phyloP scores from a whole-genome alignment of 2,888 invertebrate species.

The Drosophila algonquin region DNA sequence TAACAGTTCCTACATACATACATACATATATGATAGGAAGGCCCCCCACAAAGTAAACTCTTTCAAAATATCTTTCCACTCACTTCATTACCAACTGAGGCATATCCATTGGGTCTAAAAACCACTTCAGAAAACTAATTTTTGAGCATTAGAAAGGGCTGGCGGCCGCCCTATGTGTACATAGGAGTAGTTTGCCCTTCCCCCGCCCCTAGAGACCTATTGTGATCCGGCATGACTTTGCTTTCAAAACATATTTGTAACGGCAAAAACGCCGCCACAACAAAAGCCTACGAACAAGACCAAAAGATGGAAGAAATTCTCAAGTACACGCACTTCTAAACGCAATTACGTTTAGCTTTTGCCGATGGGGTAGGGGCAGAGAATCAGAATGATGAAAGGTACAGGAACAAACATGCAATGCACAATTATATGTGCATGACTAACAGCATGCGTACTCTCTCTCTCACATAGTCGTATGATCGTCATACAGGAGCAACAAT shows the following conservation, averaged over 20 bases:
- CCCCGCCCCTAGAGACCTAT: constrained; percentile 43
- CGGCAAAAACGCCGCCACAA: constrained; percentile 68
- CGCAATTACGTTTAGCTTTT: constrained; percentile 69
- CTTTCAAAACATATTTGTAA: constrained; percentile 78
- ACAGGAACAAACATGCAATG: constrained; percentile 7
- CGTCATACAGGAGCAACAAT: constrained; percentile 36
- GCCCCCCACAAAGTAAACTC: constrained; percentile 62
- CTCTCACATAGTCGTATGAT: background rate
- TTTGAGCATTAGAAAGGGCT: constrained; percentile 70
- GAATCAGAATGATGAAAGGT: too few species aligned
- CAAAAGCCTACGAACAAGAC: constrained; percentile 45
- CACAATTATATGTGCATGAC: background rate
- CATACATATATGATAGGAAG: background rate
- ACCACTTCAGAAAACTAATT: constrained; percentile 71
- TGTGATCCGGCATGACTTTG: constrained; percentile 75
- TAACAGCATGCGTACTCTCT: constrained; percentile 3
- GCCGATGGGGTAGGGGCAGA: background rate
- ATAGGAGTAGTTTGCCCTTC: constrained; percentile 13
- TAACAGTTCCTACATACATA: too few species aligned
- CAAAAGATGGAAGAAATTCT: constrained; percentile 36
- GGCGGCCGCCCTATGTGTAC: constrained; percentile 10
- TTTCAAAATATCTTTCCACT: constrained; percentile 50
- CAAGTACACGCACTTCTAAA: constrained; percentile 75
- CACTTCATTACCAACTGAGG: constrained; percentile 67
- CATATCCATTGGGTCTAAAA: constrained; percentile 54